Base-by-base conservation (phyloP, 2,797 vertebrate species). In the Sylvilagus floridanus region DNA sequence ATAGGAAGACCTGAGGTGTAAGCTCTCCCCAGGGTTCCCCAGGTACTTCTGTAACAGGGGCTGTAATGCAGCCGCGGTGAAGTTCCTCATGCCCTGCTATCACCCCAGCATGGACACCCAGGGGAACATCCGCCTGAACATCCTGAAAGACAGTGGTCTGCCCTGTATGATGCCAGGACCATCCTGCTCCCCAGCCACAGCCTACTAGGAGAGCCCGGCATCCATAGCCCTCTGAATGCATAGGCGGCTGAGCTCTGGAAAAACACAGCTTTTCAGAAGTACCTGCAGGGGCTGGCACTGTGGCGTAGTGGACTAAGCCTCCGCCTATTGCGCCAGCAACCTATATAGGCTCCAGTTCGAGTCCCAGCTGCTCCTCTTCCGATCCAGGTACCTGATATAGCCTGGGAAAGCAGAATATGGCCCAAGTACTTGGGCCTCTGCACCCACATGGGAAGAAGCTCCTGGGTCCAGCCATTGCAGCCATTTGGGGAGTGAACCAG, bases 21-120 rank as follows among this genome's bases (percentile, higher is more conserved):
- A 99, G 14, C 98, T 99, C 35, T 99, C 99, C 0, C 93, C 99
- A 87, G 99, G 99, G 89, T 99, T 99, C 73, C 99, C 99, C 5
- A 99, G 35, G 35, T 35, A 35, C 35, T 35, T 35, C 35, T 35
- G 35, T 35, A 35, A 35, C 35, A 35, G 99, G 0, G 99, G 99
- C 14, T 99, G 99, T 97, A 99, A 99, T 0, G 99, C 99, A 0
- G 99, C 99, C 21, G 98, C 98, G 0, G 99, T 99, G 57, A 99
- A 98, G 73, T 99, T 99, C 72, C 92, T 99, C 93, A 99, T 99
- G 0, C 96, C 99, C 22, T 99, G 99, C 98, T 99, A 99, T 90
- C 99, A 99, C 79, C 99, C 99, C 85, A 99, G 99, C 5, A 99
- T 99, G n/a, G 99, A 99, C 91, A 98, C 98, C 3, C 99, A 99